Evolutionary conservation across 2,888 invertebrate genomes (phyloP), one percentile per base, ranked within the genome.

Genomic region (Lepidonotus clava): DNA sequence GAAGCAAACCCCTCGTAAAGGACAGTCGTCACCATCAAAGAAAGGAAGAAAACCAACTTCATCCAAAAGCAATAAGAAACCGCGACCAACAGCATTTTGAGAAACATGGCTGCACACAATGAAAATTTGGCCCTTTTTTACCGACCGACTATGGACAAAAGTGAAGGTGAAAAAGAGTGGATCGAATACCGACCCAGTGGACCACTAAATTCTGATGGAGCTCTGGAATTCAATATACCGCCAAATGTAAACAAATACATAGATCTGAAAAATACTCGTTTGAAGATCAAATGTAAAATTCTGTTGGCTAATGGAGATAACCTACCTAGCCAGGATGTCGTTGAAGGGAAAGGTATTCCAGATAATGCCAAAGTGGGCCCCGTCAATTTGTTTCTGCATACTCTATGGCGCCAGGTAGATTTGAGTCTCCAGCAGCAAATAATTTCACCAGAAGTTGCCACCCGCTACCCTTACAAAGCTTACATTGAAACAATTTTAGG

Each of bases 371-470:
- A 84, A 38, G 84, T 84, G 18, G 84, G 56, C 21, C 61, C 53
- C 8, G 61, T 34, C 8, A 84, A 84, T 36, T 51, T 84, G 24
- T 28, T n/a, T 61, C 14, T 84, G 14, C 61, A 53, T 6, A 51
- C 40, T 18, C 1, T 61, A 24, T 84, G 46, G 56, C 56, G 84
- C 0, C 84, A 84, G 34, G 84, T 84, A 0, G 84, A 84, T 38
- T 56, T 84, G 8, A 38, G 38, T 21, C 6, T 56, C 11, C 84
- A 84, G 36, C 56, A 84, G n/a, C 53, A 84, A 84, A 18, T 61
- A 4, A 28, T 84, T 21, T 32, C 21, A 34, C 34, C 56, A 36
- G 28, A 84, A 2, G 51, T 83, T 11, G 61, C 61, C 14, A 61
- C 61, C 11, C 21, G 24, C 5, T 28, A 61, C 5, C 24, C 61